Evolutionary conservation across 2,888 invertebrate genomes (phyloP), one percentile per base, ranked within the genome.

Genomic region (Folsomia candida): DNA sequence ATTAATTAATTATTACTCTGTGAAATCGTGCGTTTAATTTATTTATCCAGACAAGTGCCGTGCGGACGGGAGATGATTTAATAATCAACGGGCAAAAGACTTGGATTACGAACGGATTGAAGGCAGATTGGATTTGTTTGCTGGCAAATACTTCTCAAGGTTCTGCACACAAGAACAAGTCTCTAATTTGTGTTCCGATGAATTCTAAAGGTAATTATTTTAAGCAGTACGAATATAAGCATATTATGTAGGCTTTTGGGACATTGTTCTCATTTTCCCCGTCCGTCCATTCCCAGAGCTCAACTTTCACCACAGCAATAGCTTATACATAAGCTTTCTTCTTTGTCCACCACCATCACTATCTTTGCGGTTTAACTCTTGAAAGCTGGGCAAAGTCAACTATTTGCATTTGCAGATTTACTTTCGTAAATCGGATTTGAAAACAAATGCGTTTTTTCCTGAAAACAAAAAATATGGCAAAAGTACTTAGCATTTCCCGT

Each of bases 41-140:
- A n/a, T 20, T 47, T 68, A 24, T 62, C 28, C 1, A 76, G 74
- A 76, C 74, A 22, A 62, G 11, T 18, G 76, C 76, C 26, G 82
- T 81, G 51, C 81, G 82, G 68, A 78, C 81, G 25, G 84, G 84
- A 25, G 83, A 82, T 70, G 84, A 85, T 73, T 77, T 83, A 22
- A 81, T 87, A 27, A 86, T 87, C 54, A 87, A 86, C 79, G 87
- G 87, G 0, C 82, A 83, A 29, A 87, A 87, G 80, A 85, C 86
- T 86, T 87, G 87, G 87, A 87, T 84, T 58, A 86, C 87, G 1
- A 87, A 85, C 78, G 87, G 85, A 0, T 80, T 81, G 51, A 84
- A 87, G 80, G 86, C 86, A 0, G 87, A 87, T 80, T 87, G 86
- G 86, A 86, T 87, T 81, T 86, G 86, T 79, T 81, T 87, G 24